phyloP scores from a whole-genome alignment of 1,140 invertebrate species.

The Drosophila sp. region DNA sequence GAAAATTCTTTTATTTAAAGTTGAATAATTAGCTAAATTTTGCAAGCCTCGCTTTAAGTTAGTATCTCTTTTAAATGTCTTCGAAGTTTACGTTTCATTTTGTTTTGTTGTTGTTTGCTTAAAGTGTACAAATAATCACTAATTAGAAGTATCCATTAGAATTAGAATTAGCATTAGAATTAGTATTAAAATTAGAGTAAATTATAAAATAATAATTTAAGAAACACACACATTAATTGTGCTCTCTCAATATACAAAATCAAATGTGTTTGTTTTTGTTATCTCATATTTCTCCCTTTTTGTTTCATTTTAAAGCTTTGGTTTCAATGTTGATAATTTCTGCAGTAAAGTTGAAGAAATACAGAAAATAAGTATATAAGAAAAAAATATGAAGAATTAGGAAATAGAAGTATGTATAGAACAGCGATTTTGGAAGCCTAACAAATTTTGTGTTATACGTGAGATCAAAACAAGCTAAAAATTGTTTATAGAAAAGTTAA shows the following conservation, averaged over 20 bases:
- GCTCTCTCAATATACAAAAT: slow-evolving; percentile 55
- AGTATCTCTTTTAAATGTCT: slow-evolving; percentile 57
- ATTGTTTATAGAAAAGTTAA: slow-evolving; percentile 25
- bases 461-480: slow-evolving; percentile 75
- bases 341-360: slow-evolving; percentile 66
- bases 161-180: slow-evolving; percentile 34
- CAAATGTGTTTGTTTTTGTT: slow-evolving; percentile 40
- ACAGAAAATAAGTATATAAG: slow-evolving; percentile 29
- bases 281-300: slow-evolving; percentile 7
- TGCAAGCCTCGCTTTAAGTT: slow-evolving; percentile 72
- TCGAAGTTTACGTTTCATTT: slow-evolving; percentile 31
- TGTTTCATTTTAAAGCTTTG: slow-evolving; percentile 69
- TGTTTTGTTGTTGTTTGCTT: slow-evolving; percentile 13
- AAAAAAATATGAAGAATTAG: not conserved
- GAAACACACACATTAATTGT: slow-evolving; percentile 68
- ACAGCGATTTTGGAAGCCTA: slow-evolving; percentile 52
- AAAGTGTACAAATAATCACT: slow-evolving; percentile 41
- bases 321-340: slow-evolving; percentile 76
- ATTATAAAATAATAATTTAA: slow-evolving; percentile 44
- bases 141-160: slow-evolving; percentile 38
- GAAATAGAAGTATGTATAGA: slow-evolving; percentile 26
- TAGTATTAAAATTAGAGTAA: slow-evolving; percentile 49
- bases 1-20: slow-evolving; percentile 12
- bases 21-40: slow-evolving; percentile 58
- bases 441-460: slow-evolving; percentile 61